These are phyloP conservation scores for Marcusenius ussheri DNA, from an alignment of 2,113 vertebrate species.

Conservation along the genomic window DNA sequence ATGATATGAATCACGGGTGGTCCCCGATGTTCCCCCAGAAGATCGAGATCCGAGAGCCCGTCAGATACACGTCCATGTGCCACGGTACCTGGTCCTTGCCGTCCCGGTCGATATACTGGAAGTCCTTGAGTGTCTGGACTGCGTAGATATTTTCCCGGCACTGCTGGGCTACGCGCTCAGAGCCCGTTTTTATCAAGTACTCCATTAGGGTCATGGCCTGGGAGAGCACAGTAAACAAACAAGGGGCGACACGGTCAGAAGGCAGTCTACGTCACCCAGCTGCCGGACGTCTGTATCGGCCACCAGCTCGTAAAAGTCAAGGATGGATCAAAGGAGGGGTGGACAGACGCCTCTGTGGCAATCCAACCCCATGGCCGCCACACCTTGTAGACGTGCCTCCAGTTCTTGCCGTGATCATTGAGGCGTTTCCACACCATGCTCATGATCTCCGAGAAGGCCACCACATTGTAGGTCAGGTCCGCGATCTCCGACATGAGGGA, in stretches of 20 bases:
- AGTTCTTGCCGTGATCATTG: constrained; percentile 87
- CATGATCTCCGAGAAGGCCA: constrained; percentile 89
- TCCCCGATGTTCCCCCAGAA: not conserved
- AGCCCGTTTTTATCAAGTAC: constrained; percentile 88
- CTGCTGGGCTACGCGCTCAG: constrained; percentile 84
- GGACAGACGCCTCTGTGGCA: not conserved
- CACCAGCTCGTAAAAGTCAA: not conserved
- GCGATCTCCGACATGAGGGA: constrained; percentile 87
- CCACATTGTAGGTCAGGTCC: constrained; percentile 84
- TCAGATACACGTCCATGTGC: not conserved
- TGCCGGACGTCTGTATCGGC: not conserved
- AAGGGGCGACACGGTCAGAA: not conserved
- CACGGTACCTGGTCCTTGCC: constrained; percentile 81
- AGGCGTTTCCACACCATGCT: constrained; percentile 89
- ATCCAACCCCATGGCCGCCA: constrained; percentile 17
- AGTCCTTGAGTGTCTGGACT: constrained; percentile 87
- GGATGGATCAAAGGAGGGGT: not conserved
- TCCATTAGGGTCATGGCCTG: constrained; percentile 93
- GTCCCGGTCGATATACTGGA: constrained; percentile 83
- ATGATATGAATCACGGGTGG: not conserved
- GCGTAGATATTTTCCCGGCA: constrained; percentile 90
- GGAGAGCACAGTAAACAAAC: not conserved
- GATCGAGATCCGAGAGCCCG: not conserved
- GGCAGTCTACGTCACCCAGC: not conserved
- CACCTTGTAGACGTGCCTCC: constrained; percentile 88